These are phyloP conservation scores for Eulemur albifrons DNA, from an alignment of 2,797 vertebrate genomes.

Conservation along the genomic window DNA sequence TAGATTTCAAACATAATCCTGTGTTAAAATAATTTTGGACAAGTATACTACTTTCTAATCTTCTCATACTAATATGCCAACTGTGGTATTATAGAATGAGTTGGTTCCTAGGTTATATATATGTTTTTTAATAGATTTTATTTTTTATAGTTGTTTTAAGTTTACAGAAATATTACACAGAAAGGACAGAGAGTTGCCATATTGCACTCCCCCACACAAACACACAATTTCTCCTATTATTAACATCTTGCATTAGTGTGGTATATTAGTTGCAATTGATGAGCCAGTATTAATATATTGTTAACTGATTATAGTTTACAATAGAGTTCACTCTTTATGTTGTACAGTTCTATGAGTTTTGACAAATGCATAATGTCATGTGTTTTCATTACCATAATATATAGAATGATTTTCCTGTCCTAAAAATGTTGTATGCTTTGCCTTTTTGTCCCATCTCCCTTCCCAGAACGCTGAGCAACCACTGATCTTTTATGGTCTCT, in stretches of 20 bases:
- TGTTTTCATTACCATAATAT: neutral
- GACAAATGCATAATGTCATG: neutral
- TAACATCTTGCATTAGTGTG: neutral
- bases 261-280: neutral
- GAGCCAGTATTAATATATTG: neutral
- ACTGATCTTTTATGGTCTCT: neutral
- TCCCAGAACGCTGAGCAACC: neutral
- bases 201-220: rapidly evolving
- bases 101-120: neutral
- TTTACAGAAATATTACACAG: neutral
- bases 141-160: neutral
- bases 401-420: neutral
- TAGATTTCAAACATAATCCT: neutral
- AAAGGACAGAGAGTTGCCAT: neutral
- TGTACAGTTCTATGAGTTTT: neutral
- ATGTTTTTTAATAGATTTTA: neutral
- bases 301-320: neutral
- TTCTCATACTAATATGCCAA: neutral
- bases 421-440: neutral
- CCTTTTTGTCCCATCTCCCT: neutral
- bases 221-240: neutral
- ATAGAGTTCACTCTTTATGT: neutral
- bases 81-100: neutral
- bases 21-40: neutral
- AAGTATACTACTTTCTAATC: neutral